These are phyloP conservation scores for Drosophila guanche DNA, from an alignment of 1,140 invertebrate species.

Conservation along the genomic window DNA sequence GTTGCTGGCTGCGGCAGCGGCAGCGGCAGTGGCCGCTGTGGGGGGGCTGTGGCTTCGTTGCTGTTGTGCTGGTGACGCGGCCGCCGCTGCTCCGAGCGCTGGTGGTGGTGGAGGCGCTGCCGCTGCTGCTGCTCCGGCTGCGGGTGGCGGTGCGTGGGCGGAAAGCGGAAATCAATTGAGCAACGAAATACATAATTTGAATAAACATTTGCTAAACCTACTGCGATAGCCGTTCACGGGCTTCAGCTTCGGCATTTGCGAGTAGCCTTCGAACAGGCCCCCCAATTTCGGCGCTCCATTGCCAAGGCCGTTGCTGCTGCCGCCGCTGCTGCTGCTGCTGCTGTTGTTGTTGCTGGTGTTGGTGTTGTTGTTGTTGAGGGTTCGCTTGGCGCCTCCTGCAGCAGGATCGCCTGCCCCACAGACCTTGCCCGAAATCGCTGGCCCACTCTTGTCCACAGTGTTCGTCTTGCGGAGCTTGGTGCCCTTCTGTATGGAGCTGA, in stretches of 20 bases:
- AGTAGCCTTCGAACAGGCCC: conserved; percentile 90
- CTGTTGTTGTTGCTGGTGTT: conserved; percentile 52
- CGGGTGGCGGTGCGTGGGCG: conserved; percentile 51
- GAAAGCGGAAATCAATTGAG: conserved; percentile 70
- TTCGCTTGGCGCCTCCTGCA: conserved; percentile 75
- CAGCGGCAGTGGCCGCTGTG: conserved; percentile 18
- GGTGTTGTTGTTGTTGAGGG: conserved; percentile 64
- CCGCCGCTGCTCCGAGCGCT: conserved; percentile 21
- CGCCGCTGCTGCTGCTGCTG: conserved; percentile 73
- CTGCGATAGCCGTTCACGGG: conserved; percentile 87
- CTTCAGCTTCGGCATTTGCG: conserved; percentile 93
- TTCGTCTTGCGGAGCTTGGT: conserved; percentile 92
- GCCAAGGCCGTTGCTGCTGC: conserved; percentile 80
- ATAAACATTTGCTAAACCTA: conserved; percentile 51
- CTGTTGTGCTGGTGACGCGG: conserved; percentile 29
- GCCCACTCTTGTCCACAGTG: conserved; percentile 94
- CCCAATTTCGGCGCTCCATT: conserved; percentile 87
- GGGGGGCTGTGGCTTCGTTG: conserved; percentile 70
- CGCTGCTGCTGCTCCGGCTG: conserved; percentile 10
- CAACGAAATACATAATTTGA: conserved; percentile 41
- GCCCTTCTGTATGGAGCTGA: conserved; percentile 93
- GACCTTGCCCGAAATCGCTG: conserved; percentile 87
- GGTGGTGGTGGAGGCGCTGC: conserved; percentile 32
- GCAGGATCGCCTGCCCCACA: conserved; percentile 27
- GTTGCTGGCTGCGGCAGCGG: conserved; percentile 46